phyloP scores from a whole-genome alignment of 1,140 invertebrate genomes.

The Polypedilum pembai region DNA sequence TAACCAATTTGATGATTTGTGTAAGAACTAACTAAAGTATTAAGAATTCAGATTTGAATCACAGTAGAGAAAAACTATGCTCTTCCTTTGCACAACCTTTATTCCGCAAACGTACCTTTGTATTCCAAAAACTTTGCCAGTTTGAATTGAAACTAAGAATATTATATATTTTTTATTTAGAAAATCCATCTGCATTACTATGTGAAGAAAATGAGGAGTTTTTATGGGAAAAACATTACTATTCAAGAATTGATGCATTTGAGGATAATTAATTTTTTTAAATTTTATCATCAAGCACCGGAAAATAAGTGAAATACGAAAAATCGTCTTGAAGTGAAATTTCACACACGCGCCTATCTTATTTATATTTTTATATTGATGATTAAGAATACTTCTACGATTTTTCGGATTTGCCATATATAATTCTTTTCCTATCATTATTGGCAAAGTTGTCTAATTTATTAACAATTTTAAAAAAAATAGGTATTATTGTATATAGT shows the following conservation, averaged over 20 bases:
- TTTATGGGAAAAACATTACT: conserved; percentile 16
- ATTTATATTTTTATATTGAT: not conserved
- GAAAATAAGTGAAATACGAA: not conserved
- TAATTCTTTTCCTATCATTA: too few species aligned
- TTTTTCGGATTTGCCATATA: not conserved
- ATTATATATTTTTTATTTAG: not conserved
- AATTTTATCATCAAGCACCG: not conserved
- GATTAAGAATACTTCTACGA: not conserved
- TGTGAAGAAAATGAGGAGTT: not conserved
- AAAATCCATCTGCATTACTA: not conserved
- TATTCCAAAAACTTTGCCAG: not conserved
- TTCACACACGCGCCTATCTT: not conserved
- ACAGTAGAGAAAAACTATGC: too few species aligned
- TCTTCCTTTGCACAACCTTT: too few species aligned
- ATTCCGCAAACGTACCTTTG: too few species aligned
- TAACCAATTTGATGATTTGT: not conserved
- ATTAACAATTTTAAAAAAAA: too few species aligned
- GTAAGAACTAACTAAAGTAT: too few species aligned
- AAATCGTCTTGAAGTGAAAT: not conserved
- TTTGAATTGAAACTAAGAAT: not conserved
- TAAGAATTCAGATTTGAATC: too few species aligned
- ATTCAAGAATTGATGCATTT: not conserved
- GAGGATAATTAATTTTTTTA: conserved; percentile 19
- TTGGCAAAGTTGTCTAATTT: too few species aligned
- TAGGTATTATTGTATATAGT: too few species aligned